Evolutionary conservation across 2,797 vertebrate species (phyloP).

Genomic region (Potorous gilbertii): DNA sequence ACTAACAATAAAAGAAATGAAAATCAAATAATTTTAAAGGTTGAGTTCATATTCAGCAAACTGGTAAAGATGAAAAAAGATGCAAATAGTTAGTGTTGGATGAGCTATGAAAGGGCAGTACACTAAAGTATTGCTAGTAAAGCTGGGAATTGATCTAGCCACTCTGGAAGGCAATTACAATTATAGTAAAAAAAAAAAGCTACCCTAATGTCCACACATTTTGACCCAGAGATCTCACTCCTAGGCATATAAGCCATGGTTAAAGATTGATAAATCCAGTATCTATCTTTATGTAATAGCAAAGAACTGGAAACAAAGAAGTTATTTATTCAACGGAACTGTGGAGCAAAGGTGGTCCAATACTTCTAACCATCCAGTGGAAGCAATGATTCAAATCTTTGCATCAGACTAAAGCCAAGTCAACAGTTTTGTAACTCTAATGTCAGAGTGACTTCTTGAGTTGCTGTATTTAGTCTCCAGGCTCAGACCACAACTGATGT

Average conservation of each 20-base stretch:
- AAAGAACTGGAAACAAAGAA: neutral
- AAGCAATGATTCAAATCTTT: neutral
- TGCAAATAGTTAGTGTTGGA: neutral
- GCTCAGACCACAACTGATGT: neutral
- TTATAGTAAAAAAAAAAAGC: neutral
- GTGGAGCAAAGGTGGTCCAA: neutral
- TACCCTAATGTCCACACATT: neutral
- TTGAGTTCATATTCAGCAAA: neutral
- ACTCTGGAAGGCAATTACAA: neutral
- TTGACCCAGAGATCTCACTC: neutral
- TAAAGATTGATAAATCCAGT: neutral
- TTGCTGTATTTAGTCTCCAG: neutral
- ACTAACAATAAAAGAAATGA: neutral
- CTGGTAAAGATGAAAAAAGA: neutral
- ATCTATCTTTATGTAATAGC: neutral
- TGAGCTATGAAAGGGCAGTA: neutral
- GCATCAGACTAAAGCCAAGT: neutral
- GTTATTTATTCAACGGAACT: neutral
- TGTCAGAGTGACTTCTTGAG: neutral
- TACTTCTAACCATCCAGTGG: neutral
- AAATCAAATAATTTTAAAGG: neutral
- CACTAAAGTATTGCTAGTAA: neutral
- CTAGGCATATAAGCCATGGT: neutral
- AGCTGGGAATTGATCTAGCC: neutral
- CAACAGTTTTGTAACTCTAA: neutral